These are phyloP conservation scores for Aplodontia rufa DNA, from an alignment of 2,113 vertebrate species.

Conservation along the genomic window DNA sequence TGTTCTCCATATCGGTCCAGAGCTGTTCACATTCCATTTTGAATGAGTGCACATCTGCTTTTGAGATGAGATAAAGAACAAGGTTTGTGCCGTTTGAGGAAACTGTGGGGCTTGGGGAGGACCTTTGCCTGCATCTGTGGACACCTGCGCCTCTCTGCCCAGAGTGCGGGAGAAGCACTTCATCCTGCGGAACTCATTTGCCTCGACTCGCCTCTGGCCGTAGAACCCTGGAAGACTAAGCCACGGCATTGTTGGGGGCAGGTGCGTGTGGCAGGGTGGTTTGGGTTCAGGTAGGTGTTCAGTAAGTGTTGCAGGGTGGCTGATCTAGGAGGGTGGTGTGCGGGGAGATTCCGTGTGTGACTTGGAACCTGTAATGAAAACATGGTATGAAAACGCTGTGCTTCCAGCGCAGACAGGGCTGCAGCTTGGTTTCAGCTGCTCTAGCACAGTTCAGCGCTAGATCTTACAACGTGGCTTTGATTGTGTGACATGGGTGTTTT, in stretches of 20 bases:
- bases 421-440: neutral
- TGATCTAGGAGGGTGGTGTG: neutral
- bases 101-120: neutral
- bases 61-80: conserved; percentile 41
- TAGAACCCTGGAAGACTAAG: neutral
- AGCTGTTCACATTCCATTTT: conserved; percentile 10
- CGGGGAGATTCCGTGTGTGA: neutral
- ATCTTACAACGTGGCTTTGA: neutral
- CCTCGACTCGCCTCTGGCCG: neutral
- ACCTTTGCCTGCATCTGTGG: neutral
- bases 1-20: neutral
- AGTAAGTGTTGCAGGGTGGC: neutral
- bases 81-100: neutral
- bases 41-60: neutral
- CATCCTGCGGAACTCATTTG: neutral
- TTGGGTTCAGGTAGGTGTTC: neutral
- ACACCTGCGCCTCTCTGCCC: neutral
- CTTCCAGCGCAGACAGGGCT: neutral
- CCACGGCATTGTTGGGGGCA: too few relatives aligned
- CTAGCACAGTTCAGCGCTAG: neutral
- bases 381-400: neutral
- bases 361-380: neutral
- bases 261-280: neutral
- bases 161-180: neutral
- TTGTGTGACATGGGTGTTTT: neutral